Evolutionary conservation across 2,113 vertebrate species (phyloP), one percentile per base, ranked within the genome.

Genomic region (Quiscalus mexicanus): DNA sequence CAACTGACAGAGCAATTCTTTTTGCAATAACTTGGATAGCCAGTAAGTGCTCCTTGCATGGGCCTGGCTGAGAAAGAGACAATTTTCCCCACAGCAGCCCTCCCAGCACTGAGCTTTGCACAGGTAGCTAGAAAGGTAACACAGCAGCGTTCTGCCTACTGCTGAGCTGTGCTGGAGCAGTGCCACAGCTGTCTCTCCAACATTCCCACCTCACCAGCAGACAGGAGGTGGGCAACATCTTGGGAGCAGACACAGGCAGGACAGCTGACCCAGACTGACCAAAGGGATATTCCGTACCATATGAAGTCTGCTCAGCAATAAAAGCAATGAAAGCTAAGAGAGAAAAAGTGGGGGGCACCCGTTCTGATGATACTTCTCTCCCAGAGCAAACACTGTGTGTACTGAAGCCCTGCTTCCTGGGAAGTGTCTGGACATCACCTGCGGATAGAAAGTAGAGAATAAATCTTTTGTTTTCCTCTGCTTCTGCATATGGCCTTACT

Each of bases 1-100:
- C 75, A 90, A 89, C 77, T 82, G 78, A 74, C 64, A 75, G 18
- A 80, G 65, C 56, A 90, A 79, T 16, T 94, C 75, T 56, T 87
- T 70, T 52, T 73, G 73, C 75, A 95, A 64, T 86, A 92, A 89
- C 53, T 80, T 81, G 77, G 85, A 84, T 27, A 85, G 93, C 68
- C 87, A 93, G 69, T 94, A 93, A 93, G 79, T 91, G 85, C 80
- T 97, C 63, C 31, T 55, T 33, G 15, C 24, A 16, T 8, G 7
- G 71, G 25, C 37, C 31, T 56, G 71, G 27, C 41, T 49, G 35
- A 62, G 55, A 53, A 9, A 60, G 41, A 49, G 47, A 20, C 12
- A 2, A 3, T 63, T 50, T 56, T 42, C 42, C 49, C 71, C 35
- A 33, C 0, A 37, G 56, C 16, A 69, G 41, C 31, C 30, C 21